phyloP scores from a whole-genome alignment of 1,140 invertebrate species.

The Trichonephila clavata region DNA sequence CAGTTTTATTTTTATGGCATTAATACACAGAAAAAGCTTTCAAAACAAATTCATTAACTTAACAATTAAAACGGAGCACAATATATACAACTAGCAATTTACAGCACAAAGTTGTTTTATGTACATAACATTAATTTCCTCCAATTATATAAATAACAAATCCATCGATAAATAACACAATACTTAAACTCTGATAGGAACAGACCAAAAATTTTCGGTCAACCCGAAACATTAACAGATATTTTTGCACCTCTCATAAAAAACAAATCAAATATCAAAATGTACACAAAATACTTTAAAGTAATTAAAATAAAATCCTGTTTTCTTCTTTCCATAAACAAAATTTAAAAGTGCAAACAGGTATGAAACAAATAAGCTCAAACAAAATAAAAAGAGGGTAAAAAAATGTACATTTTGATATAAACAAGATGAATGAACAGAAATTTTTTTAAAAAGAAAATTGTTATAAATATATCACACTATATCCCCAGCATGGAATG shows the following conservation, averaged over 20 bases:
- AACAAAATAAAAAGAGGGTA: neutral
- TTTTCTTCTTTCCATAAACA: neutral
- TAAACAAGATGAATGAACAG: neutral
- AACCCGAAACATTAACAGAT: slow-evolving; percentile 45
- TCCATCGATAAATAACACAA: slow-evolving; percentile 25
- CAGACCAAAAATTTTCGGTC: slow-evolving; percentile 45
- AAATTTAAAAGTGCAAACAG: neutral
- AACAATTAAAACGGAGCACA: slow-evolving; percentile 57
- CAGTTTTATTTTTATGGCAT: slow-evolving; percentile 68
- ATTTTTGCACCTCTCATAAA: slow-evolving; percentile 43
- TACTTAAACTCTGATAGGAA: slow-evolving; percentile 44
- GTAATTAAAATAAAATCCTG: neutral
- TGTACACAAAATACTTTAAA: neutral
- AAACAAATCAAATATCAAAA: neutral
- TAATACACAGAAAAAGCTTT: slow-evolving; percentile 63
- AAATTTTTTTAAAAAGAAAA: neutral
- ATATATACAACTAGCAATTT: slow-evolving; percentile 68
- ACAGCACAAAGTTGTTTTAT: slow-evolving; percentile 62
- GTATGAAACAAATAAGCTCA: neutral
- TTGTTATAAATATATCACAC: slow-evolving; percentile 6
- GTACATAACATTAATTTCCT: slow-evolving; percentile 51
- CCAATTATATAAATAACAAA: slow-evolving; percentile 38
- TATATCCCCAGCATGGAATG: neutral
- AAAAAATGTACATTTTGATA: neutral
- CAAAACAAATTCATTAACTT: slow-evolving; percentile 42